Percentiles rank a stretch among this genome's conserved stretches.
phyloP scores from a whole-genome alignment of 1,140 invertebrate species.

The Wiebesia pumilae region DNA sequence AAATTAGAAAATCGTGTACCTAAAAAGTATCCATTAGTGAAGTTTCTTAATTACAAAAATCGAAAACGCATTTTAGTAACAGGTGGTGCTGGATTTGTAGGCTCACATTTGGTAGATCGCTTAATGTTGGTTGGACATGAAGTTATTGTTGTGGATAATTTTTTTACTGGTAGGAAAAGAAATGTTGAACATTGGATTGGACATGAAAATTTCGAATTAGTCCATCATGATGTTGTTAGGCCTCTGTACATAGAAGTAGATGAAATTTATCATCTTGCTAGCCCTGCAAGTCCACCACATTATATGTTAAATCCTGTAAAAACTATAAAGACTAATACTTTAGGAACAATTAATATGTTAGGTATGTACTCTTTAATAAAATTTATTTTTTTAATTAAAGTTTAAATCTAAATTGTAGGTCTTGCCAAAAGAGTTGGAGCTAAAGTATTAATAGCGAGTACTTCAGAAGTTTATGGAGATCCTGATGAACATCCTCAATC shows the following conservation, averaged over 20 bases:
- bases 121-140: constrained; percentile 98
- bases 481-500: constrained; percentile 97
- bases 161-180: constrained; percentile 96
- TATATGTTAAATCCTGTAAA: constrained; percentile 99
- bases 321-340: constrained; percentile 99
- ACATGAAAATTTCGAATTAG: constrained; percentile 98
- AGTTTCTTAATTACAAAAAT: constrained; percentile 92
- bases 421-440: constrained; percentile 95
- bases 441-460: constrained; percentile 96
- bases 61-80: constrained; percentile 94
- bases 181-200: constrained; percentile 99
- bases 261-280: constrained; percentile 99
- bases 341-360: constrained; percentile 99
- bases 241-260: constrained; percentile 98
- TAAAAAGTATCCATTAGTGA: constrained; percentile 92
- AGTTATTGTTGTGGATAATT: constrained; percentile 98
- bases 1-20: constrained; percentile 78
- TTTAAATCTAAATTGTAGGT: constrained; percentile 75
- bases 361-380: constrained; percentile 77
- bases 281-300: constrained; percentile 98
- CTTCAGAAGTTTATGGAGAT: constrained; percentile 98
- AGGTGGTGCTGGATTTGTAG: constrained; percentile 99
- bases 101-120: constrained; percentile 96
- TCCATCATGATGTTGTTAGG: constrained; percentile 99
- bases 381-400: constrained; percentile 30